phyloP scores from a whole-genome alignment of 2,888 invertebrate genomes.

The Cylloceria caligata region DNA sequence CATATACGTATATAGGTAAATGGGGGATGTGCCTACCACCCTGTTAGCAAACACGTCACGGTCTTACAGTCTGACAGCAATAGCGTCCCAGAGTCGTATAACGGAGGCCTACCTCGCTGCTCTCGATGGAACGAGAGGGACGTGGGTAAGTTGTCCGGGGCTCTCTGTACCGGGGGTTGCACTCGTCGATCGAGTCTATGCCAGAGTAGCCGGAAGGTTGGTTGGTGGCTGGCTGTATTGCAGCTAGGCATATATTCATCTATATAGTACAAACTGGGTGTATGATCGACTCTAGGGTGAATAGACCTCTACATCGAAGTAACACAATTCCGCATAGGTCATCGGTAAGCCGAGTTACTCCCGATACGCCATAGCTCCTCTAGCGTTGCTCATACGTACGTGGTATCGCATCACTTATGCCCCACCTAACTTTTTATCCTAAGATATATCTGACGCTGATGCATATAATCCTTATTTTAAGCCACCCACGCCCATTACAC shows the following conservation, averaged over 20 bases:
- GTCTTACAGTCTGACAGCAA: constrained; percentile 42
- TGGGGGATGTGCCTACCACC: constrained; percentile 51
- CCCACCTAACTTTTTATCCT: constrained; percentile 38
- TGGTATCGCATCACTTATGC: constrained; percentile 41
- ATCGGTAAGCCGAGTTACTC: constrained; percentile 27
- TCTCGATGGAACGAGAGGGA: constrained; percentile 20
- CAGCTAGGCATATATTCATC: constrained; percentile 3
- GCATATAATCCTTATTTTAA: constrained; percentile 10
- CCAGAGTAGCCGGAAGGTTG: constrained; percentile 26
- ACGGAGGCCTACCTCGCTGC: constrained; percentile 11
- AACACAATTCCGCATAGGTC: constrained; percentile 35
- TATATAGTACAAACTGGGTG: constrained; percentile 4
- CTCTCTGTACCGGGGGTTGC: constrained; percentile 20
- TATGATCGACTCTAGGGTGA: constrained; percentile 25
- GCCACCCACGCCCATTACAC: neutral
- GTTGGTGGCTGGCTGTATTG: constrained; percentile 12
- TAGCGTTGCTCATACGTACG: constrained; percentile 32
- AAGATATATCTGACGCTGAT: constrained; percentile 12
- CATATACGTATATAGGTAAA: constrained; percentile 17
- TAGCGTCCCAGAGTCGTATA: constrained; percentile 16
- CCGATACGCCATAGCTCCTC: constrained; percentile 26
- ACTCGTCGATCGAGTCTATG: constrained; percentile 12
- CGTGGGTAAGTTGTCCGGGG: constrained; percentile 21
- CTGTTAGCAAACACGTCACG: constrained; percentile 52
- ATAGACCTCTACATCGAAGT: constrained; percentile 46